phyloP scores from a whole-genome alignment of 2,113 vertebrate genomes.

The Anser cygnoides region DNA sequence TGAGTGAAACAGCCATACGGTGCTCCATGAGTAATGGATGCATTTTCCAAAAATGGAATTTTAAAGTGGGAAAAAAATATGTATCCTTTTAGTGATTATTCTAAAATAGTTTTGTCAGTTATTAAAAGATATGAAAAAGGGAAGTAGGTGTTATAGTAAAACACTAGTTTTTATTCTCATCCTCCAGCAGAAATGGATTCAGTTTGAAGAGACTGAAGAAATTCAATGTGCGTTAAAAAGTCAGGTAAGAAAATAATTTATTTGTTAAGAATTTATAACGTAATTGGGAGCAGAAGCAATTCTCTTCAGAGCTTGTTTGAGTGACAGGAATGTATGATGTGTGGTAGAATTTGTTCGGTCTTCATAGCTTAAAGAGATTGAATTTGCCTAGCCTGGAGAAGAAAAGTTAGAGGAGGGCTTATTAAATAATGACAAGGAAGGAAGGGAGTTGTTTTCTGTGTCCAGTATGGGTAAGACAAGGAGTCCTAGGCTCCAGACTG shows the following conservation, averaged over 20 bases:
- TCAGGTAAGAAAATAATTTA: constrained; percentile 11
- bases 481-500: not conserved
- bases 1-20: not conserved
- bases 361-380: not conserved
- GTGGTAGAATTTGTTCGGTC: not conserved
- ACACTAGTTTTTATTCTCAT: not conserved
- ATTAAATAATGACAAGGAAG: not conserved
- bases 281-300: not conserved
- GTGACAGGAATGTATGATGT: not conserved
- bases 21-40: not conserved
- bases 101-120: not conserved
- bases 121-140: constrained; percentile 25
- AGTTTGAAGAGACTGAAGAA: not conserved
- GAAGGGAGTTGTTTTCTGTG: not conserved
- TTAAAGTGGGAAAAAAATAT: not conserved
- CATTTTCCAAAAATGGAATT: not conserved
- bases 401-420: not conserved
- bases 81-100: constrained; percentile 12
- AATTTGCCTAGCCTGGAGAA: not conserved
- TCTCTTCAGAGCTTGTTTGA: not conserved
- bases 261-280: not conserved
- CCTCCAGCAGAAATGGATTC: not conserved
- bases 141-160: not conserved
- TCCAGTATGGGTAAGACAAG: not conserved
- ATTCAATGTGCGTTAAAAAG: not conserved